Evolutionary conservation across 2,113 vertebrate species (phyloP).

Genomic region (Ondatra zibethicus): DNA sequence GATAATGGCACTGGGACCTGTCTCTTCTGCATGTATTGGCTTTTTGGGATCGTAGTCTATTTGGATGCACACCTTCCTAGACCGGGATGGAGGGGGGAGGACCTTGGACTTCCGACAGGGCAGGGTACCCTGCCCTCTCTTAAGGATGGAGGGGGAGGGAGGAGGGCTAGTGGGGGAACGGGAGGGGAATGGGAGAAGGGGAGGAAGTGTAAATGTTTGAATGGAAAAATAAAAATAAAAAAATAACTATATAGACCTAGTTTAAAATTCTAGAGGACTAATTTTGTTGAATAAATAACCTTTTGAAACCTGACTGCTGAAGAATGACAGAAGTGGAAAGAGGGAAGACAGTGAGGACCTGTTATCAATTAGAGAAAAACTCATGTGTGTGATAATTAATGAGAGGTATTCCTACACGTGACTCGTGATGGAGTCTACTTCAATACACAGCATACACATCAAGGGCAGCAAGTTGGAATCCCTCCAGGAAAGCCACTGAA

Average conservation of each 20-base stretch:
- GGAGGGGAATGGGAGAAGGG: too few species aligned
- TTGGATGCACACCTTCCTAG: too few species aligned
- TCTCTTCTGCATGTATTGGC: too few species aligned
- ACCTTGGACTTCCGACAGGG: too few species aligned
- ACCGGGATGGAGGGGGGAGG: too few species aligned
- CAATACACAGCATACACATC: not conserved
- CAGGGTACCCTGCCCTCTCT: too few species aligned
- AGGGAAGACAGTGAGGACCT: not conserved
- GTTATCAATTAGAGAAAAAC: not conserved
- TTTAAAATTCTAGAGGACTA: not conserved
- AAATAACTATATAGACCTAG: not conserved
- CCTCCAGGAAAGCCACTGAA: not conserved
- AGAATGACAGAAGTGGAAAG: accelerated
- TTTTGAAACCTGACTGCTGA: not conserved
- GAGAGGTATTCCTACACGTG: not conserved
- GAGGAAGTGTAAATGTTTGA: too few species aligned
- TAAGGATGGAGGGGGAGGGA: too few species aligned
- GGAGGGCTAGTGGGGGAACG: too few species aligned
- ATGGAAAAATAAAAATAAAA: not conserved
- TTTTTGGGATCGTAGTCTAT: too few species aligned
- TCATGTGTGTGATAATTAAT: not conserved
- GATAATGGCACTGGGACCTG: too few species aligned
- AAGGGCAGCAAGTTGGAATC: not conserved
- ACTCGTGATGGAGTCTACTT: not conserved
- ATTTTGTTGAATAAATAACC: not conserved